Conservation (phyloP, 2,888 invertebrate species). For the Hirtodrosophila histrioides region DNA sequence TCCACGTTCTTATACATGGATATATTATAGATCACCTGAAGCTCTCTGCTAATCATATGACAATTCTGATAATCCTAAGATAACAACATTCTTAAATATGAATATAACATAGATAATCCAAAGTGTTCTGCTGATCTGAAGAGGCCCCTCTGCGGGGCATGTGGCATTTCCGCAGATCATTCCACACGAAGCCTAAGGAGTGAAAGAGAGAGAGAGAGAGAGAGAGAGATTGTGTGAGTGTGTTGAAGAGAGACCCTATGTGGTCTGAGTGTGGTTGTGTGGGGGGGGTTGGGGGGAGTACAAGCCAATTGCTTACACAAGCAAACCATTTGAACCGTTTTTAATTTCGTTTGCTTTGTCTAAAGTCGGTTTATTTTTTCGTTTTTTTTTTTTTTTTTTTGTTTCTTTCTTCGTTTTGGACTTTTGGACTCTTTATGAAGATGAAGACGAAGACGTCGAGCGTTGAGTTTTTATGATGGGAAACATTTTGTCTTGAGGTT, state of each 20-base stretch:
- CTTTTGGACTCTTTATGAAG: slow-evolving; percentile 56
- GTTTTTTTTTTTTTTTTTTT: slow-evolving; percentile 17
- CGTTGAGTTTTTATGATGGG: slow-evolving; percentile 68
- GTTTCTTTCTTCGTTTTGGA: slow-evolving; percentile 43
- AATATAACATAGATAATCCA: slow-evolving; percentile 14
- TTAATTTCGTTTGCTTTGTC: slow-evolving; percentile 75
- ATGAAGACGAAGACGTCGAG: slow-evolving; percentile 38
- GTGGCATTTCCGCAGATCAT: slow-evolving; percentile 49
- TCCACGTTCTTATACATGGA: no score
- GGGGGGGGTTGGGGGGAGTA: not conserved
- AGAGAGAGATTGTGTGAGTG: not conserved
- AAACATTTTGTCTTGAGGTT: slow-evolving; percentile 62
- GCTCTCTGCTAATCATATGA: no score
- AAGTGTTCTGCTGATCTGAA: slow-evolving; percentile 11
- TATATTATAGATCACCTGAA: no score
- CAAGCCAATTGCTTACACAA: slow-evolving; percentile 67
- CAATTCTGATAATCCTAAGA: no score
- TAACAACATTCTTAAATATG: not conserved
- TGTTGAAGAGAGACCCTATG: not conserved
- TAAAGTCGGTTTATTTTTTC: slow-evolving; percentile 57
- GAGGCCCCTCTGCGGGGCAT: slow-evolving; percentile 1
- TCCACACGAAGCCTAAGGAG: not conserved
- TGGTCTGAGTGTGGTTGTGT: not conserved
- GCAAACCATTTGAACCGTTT: slow-evolving; percentile 73
- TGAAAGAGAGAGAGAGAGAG: not conserved